Evolutionary conservation across 2,888 invertebrate species (phyloP).

Genomic region (Yponomeuta cagnagella): DNA sequence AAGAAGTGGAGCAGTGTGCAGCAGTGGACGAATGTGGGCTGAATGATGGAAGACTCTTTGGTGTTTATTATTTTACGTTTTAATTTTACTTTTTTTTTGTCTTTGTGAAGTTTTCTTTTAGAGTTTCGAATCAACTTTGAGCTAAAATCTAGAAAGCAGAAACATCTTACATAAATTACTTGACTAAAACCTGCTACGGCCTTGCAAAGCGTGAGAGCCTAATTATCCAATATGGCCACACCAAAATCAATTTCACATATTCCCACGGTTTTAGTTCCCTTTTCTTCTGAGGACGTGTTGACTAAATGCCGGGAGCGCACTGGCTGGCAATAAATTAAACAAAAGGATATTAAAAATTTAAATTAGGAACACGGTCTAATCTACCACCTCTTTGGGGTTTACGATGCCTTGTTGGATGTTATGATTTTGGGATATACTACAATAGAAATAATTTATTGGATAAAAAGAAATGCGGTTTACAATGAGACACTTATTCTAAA

Average conservation of each 20-base stretch:
- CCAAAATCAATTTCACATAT: neutral
- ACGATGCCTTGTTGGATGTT: neutral
- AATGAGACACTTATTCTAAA: no score
- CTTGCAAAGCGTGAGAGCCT: neutral
- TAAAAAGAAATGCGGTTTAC: no score
- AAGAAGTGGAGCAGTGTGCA: no score
- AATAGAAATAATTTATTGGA: no score
- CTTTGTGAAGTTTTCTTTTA: neutral
- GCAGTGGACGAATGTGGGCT: no score
- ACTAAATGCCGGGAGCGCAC: neutral
- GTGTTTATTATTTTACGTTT: no score
- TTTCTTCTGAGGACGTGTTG: neutral
- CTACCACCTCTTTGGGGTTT: neutral
- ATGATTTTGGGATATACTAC: no score
- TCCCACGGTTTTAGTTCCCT: neutral
- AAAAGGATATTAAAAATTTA: neutral
- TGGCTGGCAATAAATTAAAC: constrained; percentile 1
- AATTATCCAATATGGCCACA: neutral
- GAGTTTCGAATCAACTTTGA: neutral
- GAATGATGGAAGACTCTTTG: no score
- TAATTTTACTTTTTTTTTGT: no score
- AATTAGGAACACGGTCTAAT: neutral
- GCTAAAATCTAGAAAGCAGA: no score
- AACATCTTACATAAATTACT: no score
- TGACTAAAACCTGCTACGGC: neutral